Base-by-base conservation (phyloP, 64 coral and sea anemone species). In the Trachythela sp. region DNA sequence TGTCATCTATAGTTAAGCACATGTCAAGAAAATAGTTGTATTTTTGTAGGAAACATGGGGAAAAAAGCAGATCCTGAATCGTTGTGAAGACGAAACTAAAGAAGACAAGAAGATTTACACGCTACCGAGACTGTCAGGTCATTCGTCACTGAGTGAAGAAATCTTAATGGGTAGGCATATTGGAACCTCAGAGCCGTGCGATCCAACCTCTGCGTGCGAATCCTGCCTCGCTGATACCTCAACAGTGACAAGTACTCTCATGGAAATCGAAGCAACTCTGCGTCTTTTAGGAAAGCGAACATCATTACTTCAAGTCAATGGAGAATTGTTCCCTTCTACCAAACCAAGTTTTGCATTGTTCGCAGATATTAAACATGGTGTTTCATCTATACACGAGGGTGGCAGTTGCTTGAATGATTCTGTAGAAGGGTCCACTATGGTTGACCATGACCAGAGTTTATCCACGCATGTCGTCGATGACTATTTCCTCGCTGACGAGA, bases 1-100 rank as follows among this genome's bases (percentile, higher is more conserved):
- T 35, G 17, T 34, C 20, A 37, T 1, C 4, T 29, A 10, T 0
- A 36, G 2, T 80, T 15, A 37, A 35, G 11, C 37, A 3, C 31
- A 0, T 29, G 11, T 11, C 4, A 45, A 11, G 4, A 6, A 45
- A 45, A 45, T 11, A 45, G 11, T 37, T 80, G 10, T 35, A 29
- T 30, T 80, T 36, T 80, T 18, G 31, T 80, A 80, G 75, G 75
- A 80, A 80, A 80, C 75, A 6, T 80, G 75, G 75, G 30, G 34
- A 10, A 20, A 20, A 35, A 80, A 35, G 1, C 32, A 80, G 75
- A 18, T 35, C 31, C 30, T 80, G 0, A 29, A 37, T 80, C 13
- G 27, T 15, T 37, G 37, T 80, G 75, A 40, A 35, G 1, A 80
- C 32, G 34, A 22, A 1, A 80, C 32, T 68, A 31, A 31, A n/a